Evolutionary conservation across 2,888 invertebrate species (phyloP), one percentile per base, ranked within the genome.

Genomic region (Heliconius charithonia): DNA sequence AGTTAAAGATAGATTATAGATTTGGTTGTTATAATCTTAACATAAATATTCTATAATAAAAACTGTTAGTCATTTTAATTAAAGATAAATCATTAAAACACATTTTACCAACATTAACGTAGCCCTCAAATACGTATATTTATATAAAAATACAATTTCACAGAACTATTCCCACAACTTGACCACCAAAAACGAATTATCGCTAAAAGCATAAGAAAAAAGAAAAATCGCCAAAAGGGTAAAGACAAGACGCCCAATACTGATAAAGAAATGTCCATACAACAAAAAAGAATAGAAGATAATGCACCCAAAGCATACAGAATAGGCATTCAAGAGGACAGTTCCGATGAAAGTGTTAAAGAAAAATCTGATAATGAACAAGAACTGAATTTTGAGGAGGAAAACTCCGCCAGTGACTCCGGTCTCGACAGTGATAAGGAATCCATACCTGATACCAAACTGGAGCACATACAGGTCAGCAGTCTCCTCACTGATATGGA

Each of bases 131-230:
- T n/a, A 41, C 13, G n/a, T 59, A n/a, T n/a, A 56, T 59, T 56
- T 2, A 56, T 9, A 22, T 56, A 10, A 10, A n/a, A 13, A 56
- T n/a, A 84, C 77, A 32, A 41, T 13, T 29, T 78, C 51, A 67
- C 91, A 97, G 97, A 96, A 90, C 92, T 98, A 13, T 99, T 98
- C 89, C 98, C 99, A 0, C 99, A 99, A 93, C 90, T 99, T 83
- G 97, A 98, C 88, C 98, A 98, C 89, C 98, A 99, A 86, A 98
- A 98, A 87, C 96, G 98, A 3, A 98, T 98, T 0, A 98, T 99
- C 84, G 98, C 98, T 0, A 97, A 98, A 86, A 98, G 97, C 86
- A 97, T 98, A 93, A 97, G 96, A 84, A 96, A 96, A 87, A 97
- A 97, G 86, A 96, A 95, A 51, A 94, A 86, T 59, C 86, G 84